Conservation (phyloP, 2,888 invertebrate species). For the Erynnis tages region DNA sequence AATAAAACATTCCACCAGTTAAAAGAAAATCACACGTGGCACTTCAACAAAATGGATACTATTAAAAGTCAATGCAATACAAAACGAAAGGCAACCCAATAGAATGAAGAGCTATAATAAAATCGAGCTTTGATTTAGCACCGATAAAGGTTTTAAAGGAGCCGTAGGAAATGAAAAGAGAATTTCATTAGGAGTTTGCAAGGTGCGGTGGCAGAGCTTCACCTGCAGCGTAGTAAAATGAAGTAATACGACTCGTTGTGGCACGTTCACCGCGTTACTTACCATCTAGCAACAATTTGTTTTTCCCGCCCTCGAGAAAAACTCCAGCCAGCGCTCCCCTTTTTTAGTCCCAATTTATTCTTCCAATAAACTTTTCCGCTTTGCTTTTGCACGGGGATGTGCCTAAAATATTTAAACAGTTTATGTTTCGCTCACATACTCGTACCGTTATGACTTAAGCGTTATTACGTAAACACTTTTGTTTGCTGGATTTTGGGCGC, state of each 20-base stretch:
- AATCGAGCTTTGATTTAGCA: constrained; percentile 8
- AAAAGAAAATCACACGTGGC: too few species aligned
- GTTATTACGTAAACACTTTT: constrained; percentile 28
- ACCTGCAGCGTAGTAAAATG: constrained; percentile 60
- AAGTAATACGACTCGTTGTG: constrained; percentile 66
- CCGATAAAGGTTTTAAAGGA: constrained; percentile 19
- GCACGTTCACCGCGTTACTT: constrained; percentile 71
- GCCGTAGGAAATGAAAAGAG: constrained; percentile 47
- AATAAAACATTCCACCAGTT: too few species aligned
- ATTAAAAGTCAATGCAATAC: not conserved
- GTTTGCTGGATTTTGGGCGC: constrained; percentile 7
- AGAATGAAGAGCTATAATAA: constrained; percentile 5
- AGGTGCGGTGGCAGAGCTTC: constrained; percentile 38
- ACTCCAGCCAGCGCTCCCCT: constrained; percentile 62
- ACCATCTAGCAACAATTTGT: constrained; percentile 75
- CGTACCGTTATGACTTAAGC: constrained; percentile 45
- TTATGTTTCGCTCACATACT: constrained; percentile 60
- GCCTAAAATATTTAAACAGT: constrained; percentile 71
- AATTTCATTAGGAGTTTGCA: constrained; percentile 49
- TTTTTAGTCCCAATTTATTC: constrained; percentile 76
- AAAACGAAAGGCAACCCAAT: not conserved
- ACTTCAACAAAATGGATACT: not conserved
- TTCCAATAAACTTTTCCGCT: constrained; percentile 70
- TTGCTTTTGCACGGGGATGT: constrained; percentile 64
- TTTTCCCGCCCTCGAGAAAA: constrained; percentile 64